Base-by-base conservation (phyloP, 2,797 vertebrate species). In the Lithobates pipiens region DNA sequence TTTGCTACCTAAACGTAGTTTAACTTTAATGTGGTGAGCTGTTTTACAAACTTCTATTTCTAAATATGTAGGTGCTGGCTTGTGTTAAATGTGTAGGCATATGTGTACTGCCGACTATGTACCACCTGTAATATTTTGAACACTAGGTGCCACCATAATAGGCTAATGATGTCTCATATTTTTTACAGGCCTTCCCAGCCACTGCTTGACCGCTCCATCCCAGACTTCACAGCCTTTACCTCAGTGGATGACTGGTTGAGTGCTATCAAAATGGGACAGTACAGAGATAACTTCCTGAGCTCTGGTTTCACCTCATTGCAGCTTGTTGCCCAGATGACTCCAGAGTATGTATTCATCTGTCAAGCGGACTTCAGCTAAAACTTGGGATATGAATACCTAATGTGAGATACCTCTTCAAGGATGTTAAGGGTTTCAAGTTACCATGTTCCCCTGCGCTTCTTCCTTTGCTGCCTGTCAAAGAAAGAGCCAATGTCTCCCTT, bases 251-350 rank as follows among this genome's bases (percentile, higher is more conserved):
- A 99, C 92, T 99, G 98, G 98, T 96, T 99, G 89, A 94, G 93
- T 3, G 98, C 98, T 89, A 97, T 99, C 90, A 99, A 99, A 95
- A 99, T 99, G 98, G 97, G 94, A 93, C 98, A 99, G 91, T 99
- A 99, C 93, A 95, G 97, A 95, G 98, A 99, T 91, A 99, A 95
- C 94, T 98, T 99, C 95, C 96, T 99, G 90, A 97, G 95, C 0
- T 97, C 97, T 84, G 98, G 98, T 92, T 99, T 99, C 94, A 98
- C 97, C 86, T 99, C 98, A 88, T 95, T 99, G 88, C 97, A 98
- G 91, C 96, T 99, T 85, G 97, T 99, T 86, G 94, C 97, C 87
- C 97, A 99, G 92, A 99, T 99, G 96, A 99, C 98, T 6, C 97
- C 97, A 32, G 98, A 99, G 98, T 99, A 95, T 97, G 98, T 98